Conservation (phyloP, 2,888 invertebrate species). For the Agrotis clavis region DNA sequence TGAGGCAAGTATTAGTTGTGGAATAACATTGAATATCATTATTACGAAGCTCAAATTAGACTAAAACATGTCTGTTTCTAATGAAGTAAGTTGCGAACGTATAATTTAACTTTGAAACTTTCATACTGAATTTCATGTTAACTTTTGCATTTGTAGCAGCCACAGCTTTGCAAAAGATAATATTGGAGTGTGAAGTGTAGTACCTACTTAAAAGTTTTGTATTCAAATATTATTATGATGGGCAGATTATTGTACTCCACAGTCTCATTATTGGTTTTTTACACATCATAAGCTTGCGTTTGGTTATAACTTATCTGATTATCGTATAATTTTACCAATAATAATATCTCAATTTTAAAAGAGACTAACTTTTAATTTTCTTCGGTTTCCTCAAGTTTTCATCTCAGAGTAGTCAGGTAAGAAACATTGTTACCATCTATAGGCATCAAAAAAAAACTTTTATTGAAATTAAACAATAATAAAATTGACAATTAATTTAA, state of each 20-base stretch:
- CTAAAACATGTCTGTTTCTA: constrained; percentile 2
- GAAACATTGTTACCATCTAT: not conserved
- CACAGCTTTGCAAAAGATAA: not conserved
- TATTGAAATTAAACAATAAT: too few species aligned
- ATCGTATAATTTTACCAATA: too few species aligned
- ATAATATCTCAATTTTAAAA: too few species aligned
- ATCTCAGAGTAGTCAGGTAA: too few species aligned
- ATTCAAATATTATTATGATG: not conserved
- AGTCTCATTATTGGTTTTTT: not conserved
- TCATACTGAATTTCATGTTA: not conserved
- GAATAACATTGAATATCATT: not conserved
- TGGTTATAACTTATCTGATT: too few species aligned
- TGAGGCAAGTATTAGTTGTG: not conserved
- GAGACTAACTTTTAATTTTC: too few species aligned
- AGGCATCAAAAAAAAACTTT: too few species aligned
- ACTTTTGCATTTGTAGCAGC: not conserved
- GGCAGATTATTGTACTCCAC: not conserved
- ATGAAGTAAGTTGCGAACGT: constrained; percentile 12
- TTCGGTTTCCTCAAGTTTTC: too few species aligned
- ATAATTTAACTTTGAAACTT: not conserved
- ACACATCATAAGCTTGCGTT: too few species aligned
- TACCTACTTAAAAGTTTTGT: not conserved
- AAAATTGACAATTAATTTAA: too few species aligned
- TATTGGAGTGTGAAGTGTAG: not conserved
- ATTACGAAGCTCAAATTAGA: constrained; percentile 1